Evolutionary conservation across 2,113 vertebrate species (phyloP).

Genomic region (Tragelaphus buxtoni): DNA sequence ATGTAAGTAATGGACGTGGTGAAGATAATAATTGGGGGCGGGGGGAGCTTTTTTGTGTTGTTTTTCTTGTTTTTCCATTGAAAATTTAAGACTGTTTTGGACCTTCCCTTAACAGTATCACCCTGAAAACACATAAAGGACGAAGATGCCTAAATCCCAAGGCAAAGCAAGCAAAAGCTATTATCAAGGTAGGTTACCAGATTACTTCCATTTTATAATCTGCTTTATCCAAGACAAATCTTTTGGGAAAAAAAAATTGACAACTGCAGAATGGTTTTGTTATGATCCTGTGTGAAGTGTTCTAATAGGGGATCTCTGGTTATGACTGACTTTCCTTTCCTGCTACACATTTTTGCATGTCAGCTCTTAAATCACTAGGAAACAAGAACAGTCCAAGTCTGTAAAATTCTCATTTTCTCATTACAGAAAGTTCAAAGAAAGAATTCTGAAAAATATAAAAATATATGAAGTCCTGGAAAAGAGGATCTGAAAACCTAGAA

Average conservation of each 20-base stretch:
- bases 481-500: not conserved
- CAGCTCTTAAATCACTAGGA: not conserved
- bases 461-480: not conserved
- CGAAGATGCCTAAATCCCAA: constrained; percentile 52
- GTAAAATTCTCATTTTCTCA: constrained; percentile 45
- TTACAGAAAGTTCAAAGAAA: constrained; percentile 51
- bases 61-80: not conserved
- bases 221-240: not conserved
- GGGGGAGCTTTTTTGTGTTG: not conserved
- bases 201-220: not conserved
- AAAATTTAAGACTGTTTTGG: constrained; percentile 2
- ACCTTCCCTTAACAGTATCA: constrained; percentile 57
- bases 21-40: not conserved
- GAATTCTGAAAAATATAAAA: constrained; percentile 20
- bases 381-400: not conserved
- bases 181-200: constrained; percentile 48
- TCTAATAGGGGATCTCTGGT: not conserved
- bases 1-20: constrained; percentile 52
- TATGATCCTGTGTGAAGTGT: not conserved
- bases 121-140: constrained; percentile 49
- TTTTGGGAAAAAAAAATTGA: not conserved
- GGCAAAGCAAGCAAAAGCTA: constrained; percentile 56
- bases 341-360: not conserved
- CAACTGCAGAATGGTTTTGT: not conserved
- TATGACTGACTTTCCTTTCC: not conserved